Evolutionary conservation across 2,113 vertebrate genomes (phyloP), one percentile per base, ranked within the genome.

Genomic region (Motacilla tschutschensis): DNA sequence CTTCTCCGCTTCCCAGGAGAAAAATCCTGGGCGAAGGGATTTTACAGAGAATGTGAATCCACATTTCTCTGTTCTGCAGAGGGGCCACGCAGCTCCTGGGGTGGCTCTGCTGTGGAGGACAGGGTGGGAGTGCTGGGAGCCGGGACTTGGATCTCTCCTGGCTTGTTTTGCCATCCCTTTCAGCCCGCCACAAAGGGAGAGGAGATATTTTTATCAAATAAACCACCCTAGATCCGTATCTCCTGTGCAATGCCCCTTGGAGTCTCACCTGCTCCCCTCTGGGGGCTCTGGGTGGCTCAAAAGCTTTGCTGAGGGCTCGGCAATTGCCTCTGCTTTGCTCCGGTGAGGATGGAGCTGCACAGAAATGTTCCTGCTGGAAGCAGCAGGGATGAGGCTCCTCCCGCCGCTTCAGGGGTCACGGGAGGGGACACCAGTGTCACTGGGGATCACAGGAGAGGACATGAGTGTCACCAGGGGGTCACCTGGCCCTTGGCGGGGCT

Each of bases 211-310:
- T 72, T 89, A 43, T 75, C 65, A 60, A 92, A 57, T 12, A 26
- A 89, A 69, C 67, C 43, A 48, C 22, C 60, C 77, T 1, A 80
- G 91, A 85, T 93, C 14, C 0, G 1, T 44, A 85, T 93, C 87
- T 87, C 85, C 46, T 19, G 83, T 25, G 75, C 76, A 74, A 41
- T 1, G 44, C 7, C 3, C 10, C 17, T 3, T 54, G 11, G 5
- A 57, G 46, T 8, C 91, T 85, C 93, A 91, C 85, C 94, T 94
- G 89, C 79, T 83, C 63, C 87, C 89, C 93, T 35, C 58, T 71
- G 87, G 93, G 93, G 79, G 36, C 82, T 83, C 55, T 24, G 72
- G 17, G 5, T 12, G 57, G 74, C 18, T 89, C 8, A 1, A 47
- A 70, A 71, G 74, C 6, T 43, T 86, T 47, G 9, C 62, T 38